These are phyloP conservation scores for Danio aesculapii DNA, from an alignment of 2,797 vertebrate genomes.

Conservation along the genomic window DNA sequence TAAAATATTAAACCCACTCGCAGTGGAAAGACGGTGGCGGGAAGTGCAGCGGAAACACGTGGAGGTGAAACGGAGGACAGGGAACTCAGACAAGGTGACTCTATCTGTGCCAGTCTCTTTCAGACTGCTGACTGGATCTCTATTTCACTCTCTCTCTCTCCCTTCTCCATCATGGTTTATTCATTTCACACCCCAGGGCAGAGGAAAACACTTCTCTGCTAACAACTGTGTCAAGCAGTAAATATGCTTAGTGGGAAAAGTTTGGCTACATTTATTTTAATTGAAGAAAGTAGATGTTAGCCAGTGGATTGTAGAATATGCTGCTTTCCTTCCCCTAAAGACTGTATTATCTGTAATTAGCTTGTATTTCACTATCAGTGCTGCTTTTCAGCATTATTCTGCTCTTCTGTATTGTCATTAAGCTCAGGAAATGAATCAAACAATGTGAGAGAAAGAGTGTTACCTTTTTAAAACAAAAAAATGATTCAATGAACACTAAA, in stretches of 20 bases:
- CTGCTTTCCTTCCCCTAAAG: background rate
- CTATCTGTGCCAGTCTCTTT: slow-evolving; percentile 57
- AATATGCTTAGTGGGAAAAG: slow-evolving; percentile 3
- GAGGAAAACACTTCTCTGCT: background rate
- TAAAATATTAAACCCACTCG: slow-evolving; percentile 11
- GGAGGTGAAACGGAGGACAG: slow-evolving; percentile 44
- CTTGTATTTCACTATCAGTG: too few relatives aligned
- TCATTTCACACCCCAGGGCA: slow-evolving; percentile 53
- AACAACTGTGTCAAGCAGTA: background rate
- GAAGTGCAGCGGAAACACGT: background rate
- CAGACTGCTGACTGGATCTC: slow-evolving; percentile 66
- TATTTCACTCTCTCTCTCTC: slow-evolving; percentile 50
- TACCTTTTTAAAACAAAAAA: too few relatives aligned
- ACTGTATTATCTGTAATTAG: too few relatives aligned
- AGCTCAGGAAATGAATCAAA: too few relatives aligned
- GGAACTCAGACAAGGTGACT: slow-evolving; percentile 72
- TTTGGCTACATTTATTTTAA: background rate
- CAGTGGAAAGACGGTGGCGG: background rate
- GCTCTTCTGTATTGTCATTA: too few relatives aligned
- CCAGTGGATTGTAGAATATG: background rate
- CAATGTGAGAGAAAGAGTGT: too few relatives aligned
- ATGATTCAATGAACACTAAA: too few relatives aligned
- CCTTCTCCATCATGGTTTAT: slow-evolving; percentile 66
- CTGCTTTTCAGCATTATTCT: too few relatives aligned
- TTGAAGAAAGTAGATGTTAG: background rate